Evolutionary conservation across 2,113 vertebrate species (phyloP).

Genomic region (Trinectes maculatus): DNA sequence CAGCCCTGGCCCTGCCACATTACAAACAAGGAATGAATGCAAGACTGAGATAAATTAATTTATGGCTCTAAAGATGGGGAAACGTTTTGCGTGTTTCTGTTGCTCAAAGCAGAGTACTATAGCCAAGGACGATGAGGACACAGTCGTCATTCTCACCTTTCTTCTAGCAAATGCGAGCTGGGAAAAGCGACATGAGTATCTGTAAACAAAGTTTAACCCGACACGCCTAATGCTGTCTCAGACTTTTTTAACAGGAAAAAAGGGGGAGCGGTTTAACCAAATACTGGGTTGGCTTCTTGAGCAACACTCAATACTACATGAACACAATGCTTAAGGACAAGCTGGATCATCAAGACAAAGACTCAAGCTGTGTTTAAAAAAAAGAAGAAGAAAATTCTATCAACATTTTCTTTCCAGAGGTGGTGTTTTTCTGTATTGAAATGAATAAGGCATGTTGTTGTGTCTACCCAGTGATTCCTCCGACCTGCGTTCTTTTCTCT

Average conservation of each 20-base stretch:
- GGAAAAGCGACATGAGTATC: conserved; percentile 43
- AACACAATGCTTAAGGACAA: conserved; percentile 45
- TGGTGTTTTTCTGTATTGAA: conserved; percentile 62
- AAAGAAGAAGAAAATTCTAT: conserved; percentile 26
- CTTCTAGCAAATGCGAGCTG: conserved; percentile 31
- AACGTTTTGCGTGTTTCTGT: conserved; percentile 38
- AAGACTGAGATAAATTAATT: conserved; percentile 40
- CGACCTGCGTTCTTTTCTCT: conserved; percentile 39
- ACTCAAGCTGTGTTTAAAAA: conserved; percentile 47
- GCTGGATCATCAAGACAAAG: conserved; percentile 57
- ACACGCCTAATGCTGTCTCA: conserved; percentile 56
- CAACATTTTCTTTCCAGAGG: conserved; percentile 62
- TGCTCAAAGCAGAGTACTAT: conserved; percentile 39
- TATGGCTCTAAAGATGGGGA: conserved; percentile 26
- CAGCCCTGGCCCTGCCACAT: conserved; percentile 50
- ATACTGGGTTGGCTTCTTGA: conserved; percentile 73
- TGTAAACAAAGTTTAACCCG: conserved; percentile 46
- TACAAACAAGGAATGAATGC: conserved; percentile 30
- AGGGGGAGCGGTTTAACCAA: conserved; percentile 71
- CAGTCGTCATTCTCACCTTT: conserved; percentile 26
- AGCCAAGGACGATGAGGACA: conserved; percentile 33
- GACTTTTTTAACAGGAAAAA: conserved; percentile 43
- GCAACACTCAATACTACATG: conserved; percentile 54
- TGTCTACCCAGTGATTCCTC: conserved; percentile 61
- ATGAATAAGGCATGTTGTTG: conserved; percentile 66